Base-by-base conservation (phyloP, 1,140 invertebrate genomes). In the Drosophila setifemur region DNA sequence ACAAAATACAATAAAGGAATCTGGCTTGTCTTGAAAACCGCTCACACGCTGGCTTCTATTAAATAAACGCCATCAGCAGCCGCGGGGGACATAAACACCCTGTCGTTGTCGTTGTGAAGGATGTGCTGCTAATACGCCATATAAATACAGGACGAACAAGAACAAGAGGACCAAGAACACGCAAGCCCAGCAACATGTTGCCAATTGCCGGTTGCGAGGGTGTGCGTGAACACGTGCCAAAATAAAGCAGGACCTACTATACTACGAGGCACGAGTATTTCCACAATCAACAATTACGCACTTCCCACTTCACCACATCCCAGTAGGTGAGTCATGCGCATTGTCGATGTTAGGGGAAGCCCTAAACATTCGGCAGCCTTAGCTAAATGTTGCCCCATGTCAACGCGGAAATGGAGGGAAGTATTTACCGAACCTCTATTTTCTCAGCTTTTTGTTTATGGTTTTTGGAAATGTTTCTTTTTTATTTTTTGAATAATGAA, bases 141-240 rank as follows among this genome's bases (percentile, higher is more conserved):
- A 40, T 23, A 35, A 58, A 39, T 63, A 39, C 40, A 18, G 23
- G 23, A 18, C 9, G 26, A 6, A 28, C 26, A 28, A 16, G 39
- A 55, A 8, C 9, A 16, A 33, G 5, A 11, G 14, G 29, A 33
- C 6, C 29, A 12, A 1, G 8, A 57, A 1, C 58, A 75, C 66
- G 58, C 71, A 75, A 81, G 31, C 58, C 67, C 77, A 76, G 77
- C 76, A 81, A 72, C 76, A 81, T 81, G 76, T 63, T 82, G 66
- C 66, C 14, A 3, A 18, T 37, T 37, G 12, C 29, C 49, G 14
- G n/a, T n/a, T 37, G 31, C 14, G 19, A 14, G 12, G 29, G 53
- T 52, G 49, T 72, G 47, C 6, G 28, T 58, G 45, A 82, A 52
- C 76, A 81, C 76, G 76, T 81, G 76, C 49, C 39, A 75, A 67